Percentiles rank a stretch among this genome's conserved stretches.
Conservation (phyloP, 2,797 vertebrate genomes). For the Argya squamiceps region DNA sequence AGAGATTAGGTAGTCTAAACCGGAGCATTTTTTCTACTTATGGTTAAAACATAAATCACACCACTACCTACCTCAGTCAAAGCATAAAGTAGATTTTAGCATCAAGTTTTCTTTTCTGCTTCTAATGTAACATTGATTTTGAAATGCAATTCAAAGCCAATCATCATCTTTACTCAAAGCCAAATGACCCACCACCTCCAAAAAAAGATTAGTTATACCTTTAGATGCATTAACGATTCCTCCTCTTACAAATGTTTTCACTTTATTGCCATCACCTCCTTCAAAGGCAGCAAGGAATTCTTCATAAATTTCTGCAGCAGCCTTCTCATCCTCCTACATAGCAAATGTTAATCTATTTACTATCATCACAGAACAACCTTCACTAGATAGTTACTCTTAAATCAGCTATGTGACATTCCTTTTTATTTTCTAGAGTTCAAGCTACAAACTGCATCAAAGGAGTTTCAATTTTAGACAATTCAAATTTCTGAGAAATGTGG, state of each 20-base stretch:
- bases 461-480: neutral
- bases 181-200: neutral
- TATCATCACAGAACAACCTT: constrained; percentile 11
- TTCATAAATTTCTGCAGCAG: constrained; percentile 98
- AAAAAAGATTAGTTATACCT: constrained; percentile 78
- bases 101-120: neutral
- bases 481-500: neutral
- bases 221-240: constrained; percentile 96
- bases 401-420: neutral
- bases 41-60: neutral
- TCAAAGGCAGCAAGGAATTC: constrained; percentile 99
- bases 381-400: constrained; percentile 14
- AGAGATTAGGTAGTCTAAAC: neutral
- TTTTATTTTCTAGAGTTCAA: constrained; percentile 4
- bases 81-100: neutral
- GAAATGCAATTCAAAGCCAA: neutral
- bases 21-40: neutral
- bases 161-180: neutral
- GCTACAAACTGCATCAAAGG: neutral
- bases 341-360: constrained; percentile 54
- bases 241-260: constrained; percentile 97
- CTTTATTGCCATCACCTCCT: constrained; percentile 93
- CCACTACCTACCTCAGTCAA: neutral
- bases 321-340: constrained; percentile 94
- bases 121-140: neutral